Percentiles rank a stretch among this genome's conserved stretches.
phyloP scores from a whole-genome alignment of 1,140 invertebrate species.

The Theocolax elegans region DNA sequence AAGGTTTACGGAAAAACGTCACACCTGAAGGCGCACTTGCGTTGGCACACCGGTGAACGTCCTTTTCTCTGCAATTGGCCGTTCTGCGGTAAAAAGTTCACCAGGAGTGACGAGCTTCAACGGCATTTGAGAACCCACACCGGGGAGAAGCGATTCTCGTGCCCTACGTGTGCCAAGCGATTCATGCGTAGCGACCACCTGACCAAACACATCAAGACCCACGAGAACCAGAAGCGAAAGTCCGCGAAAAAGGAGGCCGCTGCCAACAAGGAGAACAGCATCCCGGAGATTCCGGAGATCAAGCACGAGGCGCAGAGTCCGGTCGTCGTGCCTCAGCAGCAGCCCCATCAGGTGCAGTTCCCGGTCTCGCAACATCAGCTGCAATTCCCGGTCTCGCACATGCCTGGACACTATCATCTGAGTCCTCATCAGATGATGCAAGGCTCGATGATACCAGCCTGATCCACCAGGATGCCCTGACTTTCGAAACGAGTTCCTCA shows the following conservation, averaged over 20 bases:
- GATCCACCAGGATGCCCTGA: too few relatives aligned
- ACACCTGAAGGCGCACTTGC: conserved; percentile 86
- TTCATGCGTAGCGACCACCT: conserved; percentile 89
- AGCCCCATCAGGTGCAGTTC: not conserved
- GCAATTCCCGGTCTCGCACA: not conserved
- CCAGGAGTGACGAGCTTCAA: conserved; percentile 88
- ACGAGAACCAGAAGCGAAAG: conserved; percentile 72
- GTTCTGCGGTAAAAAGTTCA: conserved; percentile 88
- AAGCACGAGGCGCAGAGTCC: not conserved
- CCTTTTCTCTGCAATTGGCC: conserved; percentile 83
- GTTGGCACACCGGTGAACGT: conserved; percentile 86
- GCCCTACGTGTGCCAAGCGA: conserved; percentile 78
- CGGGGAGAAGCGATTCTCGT: conserved; percentile 84
- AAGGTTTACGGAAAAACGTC: conserved; percentile 94
- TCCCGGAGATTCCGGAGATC: not conserved
- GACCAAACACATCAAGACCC: conserved; percentile 85
- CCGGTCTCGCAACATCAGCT: not conserved
- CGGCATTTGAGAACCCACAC: conserved; percentile 85
- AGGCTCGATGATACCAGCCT: not conserved
- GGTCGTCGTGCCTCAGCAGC: not conserved
- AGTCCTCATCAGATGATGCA: conserved; percentile 8
- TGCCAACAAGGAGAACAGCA: conserved; percentile 4
- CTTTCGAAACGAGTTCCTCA: not conserved
- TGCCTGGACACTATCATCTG: not conserved
- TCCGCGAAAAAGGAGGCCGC: conserved; percentile 33